Conservation (phyloP, 2,113 vertebrate species). For the Podilymbus podiceps region DNA sequence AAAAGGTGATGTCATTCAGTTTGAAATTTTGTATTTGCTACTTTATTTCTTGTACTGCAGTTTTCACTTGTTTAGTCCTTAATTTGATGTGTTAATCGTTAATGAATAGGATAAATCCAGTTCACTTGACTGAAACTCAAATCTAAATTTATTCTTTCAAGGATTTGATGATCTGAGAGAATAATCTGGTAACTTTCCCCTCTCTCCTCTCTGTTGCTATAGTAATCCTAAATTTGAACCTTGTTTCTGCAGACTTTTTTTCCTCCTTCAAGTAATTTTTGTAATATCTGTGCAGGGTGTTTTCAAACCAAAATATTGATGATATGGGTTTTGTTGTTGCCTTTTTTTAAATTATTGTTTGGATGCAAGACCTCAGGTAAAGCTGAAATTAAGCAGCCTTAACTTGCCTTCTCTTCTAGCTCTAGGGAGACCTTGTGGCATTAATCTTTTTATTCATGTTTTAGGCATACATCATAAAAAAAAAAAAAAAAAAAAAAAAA, state of each 20-base stretch:
- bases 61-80: neutral
- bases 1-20: neutral
- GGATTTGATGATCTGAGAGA: neutral
- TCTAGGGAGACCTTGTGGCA: neutral
- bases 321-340: neutral
- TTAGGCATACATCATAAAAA: neutral
- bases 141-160: neutral
- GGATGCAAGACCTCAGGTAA: neutral
- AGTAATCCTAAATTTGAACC: constrained; percentile 53
- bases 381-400: neutral
- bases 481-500: neutral
- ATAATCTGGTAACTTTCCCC: neutral
- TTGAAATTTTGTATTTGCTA: neutral
- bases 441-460: neutral
- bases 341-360: neutral
- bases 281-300: neutral
- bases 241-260: neutral
- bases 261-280: neutral
- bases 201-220: constrained; percentile 23
- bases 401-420: neutral
- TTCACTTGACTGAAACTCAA: neutral
- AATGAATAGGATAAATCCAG: neutral
- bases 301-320: neutral
- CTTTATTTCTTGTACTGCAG: neutral
- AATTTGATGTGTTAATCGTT: neutral